Evolutionary conservation across 2,797 vertebrate species (phyloP).

Genomic region (Tolypeutes matacus): DNA sequence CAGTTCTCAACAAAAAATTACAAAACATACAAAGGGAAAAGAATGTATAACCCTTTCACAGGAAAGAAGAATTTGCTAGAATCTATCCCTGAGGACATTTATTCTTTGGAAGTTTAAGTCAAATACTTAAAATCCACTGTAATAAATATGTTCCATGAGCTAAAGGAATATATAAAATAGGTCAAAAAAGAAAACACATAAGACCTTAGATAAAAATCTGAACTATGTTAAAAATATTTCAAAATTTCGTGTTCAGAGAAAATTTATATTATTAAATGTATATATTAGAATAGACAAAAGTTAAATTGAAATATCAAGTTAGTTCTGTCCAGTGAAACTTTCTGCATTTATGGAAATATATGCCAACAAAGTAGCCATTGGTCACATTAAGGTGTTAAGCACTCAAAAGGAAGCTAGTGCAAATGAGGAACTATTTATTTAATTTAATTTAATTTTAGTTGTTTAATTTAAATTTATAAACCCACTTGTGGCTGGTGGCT

Average conservation of each 20-base stretch:
- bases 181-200: neutral
- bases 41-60: too few species aligned
- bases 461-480: neutral
- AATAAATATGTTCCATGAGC: neutral
- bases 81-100: too few species aligned
- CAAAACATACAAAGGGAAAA: too few species aligned
- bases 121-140: neutral
- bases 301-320: neutral
- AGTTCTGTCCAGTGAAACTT: neutral
- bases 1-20: too few species aligned
- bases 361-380: neutral
- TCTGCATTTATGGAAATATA: too few species aligned
- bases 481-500: too few species aligned
- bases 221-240: neutral
- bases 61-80: too few species aligned
- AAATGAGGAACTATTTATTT: neutral
- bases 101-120: too few species aligned
- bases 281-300: neutral
- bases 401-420: neutral
- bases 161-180: neutral
- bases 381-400: neutral
- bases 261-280: neutral
- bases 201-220: neutral
- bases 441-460: too few species aligned
- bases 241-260: neutral